A percentile compares a stretch with the other conserved stretches of the same genome.
Evolutionary conservation across 2,888 invertebrate genomes (phyloP).

Genomic region (Cerceris ruficornis): DNA sequence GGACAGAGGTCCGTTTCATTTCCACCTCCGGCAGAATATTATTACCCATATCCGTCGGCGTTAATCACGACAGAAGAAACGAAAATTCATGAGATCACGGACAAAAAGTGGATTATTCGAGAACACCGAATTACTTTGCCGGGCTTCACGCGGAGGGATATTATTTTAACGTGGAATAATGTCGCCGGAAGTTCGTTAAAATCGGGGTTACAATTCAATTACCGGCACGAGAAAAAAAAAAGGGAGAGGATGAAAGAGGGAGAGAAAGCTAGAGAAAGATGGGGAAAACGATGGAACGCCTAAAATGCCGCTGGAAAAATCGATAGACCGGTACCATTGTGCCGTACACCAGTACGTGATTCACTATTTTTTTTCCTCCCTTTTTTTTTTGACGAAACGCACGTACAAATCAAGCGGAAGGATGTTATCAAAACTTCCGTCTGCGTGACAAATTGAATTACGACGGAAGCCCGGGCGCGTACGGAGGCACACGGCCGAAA

Average conservation of each 20-base stretch:
- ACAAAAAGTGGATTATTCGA: constrained; percentile 18
- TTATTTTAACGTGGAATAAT: constrained; percentile 43
- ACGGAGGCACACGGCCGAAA: constrained; percentile 53
- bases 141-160: constrained; percentile 7
- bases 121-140: constrained; percentile 25
- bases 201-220: constrained; percentile 56
- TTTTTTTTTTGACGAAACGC: constrained; percentile 43
- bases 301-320: constrained; percentile 51
- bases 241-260: background rate
- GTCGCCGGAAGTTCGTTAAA: constrained; percentile 56
- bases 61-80: background rate
- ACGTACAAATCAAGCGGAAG: constrained; percentile 69
- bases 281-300: constrained; percentile 16
- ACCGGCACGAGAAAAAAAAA: constrained; percentile 18
- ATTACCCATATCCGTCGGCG: constrained; percentile 8
- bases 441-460: constrained; percentile 72
- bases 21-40: background rate
- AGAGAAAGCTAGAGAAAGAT: background rate
- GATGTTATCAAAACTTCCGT: constrained; percentile 71
- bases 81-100: constrained; percentile 34
- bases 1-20: too few relatives aligned
- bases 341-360: constrained; percentile 18
- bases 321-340: constrained; percentile 56
- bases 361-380: constrained; percentile 33
- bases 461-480: constrained; percentile 58